Conservation (phyloP, 2,113 vertebrate species). For the Ploceus nigricollis region DNA sequence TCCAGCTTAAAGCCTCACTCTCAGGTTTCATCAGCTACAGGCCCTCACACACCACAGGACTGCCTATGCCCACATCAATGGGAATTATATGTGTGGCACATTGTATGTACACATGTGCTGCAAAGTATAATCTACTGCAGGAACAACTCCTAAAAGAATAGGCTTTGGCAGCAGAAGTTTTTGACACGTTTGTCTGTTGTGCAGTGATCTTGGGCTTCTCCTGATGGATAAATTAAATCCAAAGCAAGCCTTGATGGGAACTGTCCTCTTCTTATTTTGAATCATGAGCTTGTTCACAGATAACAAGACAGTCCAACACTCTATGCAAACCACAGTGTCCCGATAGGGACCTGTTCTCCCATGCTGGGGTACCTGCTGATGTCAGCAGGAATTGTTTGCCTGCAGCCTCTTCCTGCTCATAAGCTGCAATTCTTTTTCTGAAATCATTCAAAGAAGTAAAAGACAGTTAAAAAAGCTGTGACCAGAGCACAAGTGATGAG, state of each 20-base stretch:
- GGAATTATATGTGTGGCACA: background rate
- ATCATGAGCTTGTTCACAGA: background rate
- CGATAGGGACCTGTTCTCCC: background rate
- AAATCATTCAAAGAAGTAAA: background rate
- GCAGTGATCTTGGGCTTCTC: background rate
- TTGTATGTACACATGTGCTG: background rate
- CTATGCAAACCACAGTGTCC: background rate
- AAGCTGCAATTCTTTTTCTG: background rate
- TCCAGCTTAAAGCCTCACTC: background rate
- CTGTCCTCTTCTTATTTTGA: background rate
- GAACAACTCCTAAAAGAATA: background rate
- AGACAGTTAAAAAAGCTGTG: background rate
- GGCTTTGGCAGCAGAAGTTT: background rate
- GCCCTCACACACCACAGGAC: background rate
- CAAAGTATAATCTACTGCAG: background rate
- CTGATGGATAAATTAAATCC: background rate
- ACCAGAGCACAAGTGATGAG: background rate
- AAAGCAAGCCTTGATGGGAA: background rate
- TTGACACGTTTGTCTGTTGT: background rate
- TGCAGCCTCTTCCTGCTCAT: background rate
- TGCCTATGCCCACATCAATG: rapidly evolving
- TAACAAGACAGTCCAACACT: background rate
- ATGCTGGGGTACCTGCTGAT: rapidly evolving
- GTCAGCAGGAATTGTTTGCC: background rate
- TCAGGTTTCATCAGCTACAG: background rate